A percentile compares a stretch with the other conserved stretches of the same genome.
Conservation (phyloP, 2,113 vertebrate species). For the Andinoacara biseriatus region DNA sequence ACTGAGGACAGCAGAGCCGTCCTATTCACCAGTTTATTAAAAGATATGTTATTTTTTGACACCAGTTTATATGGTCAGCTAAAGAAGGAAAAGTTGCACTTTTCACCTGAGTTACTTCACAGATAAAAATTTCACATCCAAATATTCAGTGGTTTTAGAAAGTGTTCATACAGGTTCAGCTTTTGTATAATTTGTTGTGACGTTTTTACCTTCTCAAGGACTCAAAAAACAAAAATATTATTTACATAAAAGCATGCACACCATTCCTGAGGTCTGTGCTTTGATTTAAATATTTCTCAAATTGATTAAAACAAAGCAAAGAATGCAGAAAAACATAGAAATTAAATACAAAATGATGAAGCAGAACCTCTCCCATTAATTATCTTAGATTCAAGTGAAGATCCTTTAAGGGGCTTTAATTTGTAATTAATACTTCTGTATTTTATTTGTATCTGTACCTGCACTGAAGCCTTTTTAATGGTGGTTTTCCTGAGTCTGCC, state of each 20-base stretch:
- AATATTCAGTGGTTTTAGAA: not conserved
- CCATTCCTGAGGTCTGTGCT: not conserved
- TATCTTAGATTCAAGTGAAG: not conserved
- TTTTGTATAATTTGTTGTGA: too few relatives aligned
- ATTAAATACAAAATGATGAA: too few relatives aligned
- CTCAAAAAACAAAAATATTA: too few relatives aligned
- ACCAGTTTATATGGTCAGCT: not conserved
- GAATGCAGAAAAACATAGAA: too few relatives aligned
- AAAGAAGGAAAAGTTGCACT: fast-evolving
- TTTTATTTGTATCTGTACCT: not conserved
- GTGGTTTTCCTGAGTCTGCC: not conserved
- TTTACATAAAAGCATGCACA: too few relatives aligned
- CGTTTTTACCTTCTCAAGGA: too few relatives aligned
- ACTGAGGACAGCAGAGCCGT: not conserved
- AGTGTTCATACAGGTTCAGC: too few relatives aligned
- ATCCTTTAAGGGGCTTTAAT: fast-evolving
- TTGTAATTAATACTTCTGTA: fast-evolving
- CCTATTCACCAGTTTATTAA: not conserved
- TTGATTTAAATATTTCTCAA: fast-evolving
- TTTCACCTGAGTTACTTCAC: not conserved
- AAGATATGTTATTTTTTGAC: not conserved
- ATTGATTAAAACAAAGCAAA: too few relatives aligned
- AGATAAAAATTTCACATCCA: not conserved
- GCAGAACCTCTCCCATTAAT: not conserved
- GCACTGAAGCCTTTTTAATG: not conserved